These are phyloP conservation scores for Patagioenas fasciata DNA, from an alignment of 2,113 vertebrate genomes.

Conservation along the genomic window DNA sequence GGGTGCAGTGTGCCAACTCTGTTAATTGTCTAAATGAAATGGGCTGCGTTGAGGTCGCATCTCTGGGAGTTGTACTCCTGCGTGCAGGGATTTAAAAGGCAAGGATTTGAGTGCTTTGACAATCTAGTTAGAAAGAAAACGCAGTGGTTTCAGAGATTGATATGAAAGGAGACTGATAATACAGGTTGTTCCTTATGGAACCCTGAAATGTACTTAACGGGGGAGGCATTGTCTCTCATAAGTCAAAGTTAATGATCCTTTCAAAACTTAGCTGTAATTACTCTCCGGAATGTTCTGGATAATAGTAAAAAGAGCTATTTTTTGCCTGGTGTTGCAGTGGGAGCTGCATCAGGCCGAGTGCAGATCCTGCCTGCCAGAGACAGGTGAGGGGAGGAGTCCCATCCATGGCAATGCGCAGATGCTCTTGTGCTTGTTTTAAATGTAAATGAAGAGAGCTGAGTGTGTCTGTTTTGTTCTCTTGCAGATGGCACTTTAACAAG, in stretches of 20 bases:
- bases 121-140: constrained; percentile 48
- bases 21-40: neutral
- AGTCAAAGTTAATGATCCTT: constrained; percentile 65
- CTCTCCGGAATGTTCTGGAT: constrained; percentile 52
- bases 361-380: neutral
- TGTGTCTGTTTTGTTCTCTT: constrained; percentile 33
- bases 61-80: neutral
- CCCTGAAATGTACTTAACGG: constrained; percentile 46
- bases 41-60: neutral
- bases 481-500: constrained; percentile 66
- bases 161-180: neutral
- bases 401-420: neutral
- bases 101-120: constrained; percentile 58
- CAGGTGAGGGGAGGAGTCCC: constrained; percentile 3
- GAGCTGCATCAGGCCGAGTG: neutral
- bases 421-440: neutral
- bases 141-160: neutral
- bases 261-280: constrained; percentile 51
- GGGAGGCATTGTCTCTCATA: constrained; percentile 41
- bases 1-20: neutral
- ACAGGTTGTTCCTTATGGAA: constrained; percentile 49
- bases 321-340: constrained; percentile 24
- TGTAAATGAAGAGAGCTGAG: constrained; percentile 28
- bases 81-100: constrained; percentile 9
- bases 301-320: constrained; percentile 46